Conservation (phyloP, 1,140 invertebrate genomes). For the Neodiprion pinetum region DNA sequence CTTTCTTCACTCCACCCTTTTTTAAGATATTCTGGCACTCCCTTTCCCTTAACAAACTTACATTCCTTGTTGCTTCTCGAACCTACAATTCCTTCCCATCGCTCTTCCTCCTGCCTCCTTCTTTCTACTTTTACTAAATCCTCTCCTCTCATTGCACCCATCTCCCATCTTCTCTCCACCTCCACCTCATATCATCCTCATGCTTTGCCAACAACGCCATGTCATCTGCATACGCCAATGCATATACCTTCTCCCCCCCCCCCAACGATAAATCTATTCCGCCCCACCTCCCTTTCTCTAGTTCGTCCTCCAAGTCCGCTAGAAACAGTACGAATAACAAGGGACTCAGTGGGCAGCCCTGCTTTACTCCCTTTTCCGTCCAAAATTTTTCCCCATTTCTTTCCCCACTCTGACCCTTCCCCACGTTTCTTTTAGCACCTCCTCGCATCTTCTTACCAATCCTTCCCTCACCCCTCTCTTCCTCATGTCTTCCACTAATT, state of each 20-base stretch:
- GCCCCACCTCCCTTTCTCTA: not conserved
- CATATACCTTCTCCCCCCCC: slow-evolving; percentile 18
- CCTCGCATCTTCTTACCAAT: too few species aligned
- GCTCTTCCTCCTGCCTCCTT: slow-evolving; percentile 14
- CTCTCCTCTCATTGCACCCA: not conserved
- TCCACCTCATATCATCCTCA: not conserved
- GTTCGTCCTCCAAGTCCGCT: too few species aligned
- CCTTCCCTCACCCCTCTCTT: too few species aligned
- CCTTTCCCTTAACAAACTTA: not conserved
- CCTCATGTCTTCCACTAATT: slow-evolving; percentile 7
- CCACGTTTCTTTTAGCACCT: too few species aligned
- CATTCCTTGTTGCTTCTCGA: slow-evolving; percentile 15
- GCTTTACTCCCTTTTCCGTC: too few species aligned
- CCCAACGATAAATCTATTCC: slow-evolving; percentile 6
- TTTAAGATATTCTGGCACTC: too few species aligned
- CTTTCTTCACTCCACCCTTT: too few species aligned
- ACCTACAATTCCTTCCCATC: slow-evolving; percentile 1
- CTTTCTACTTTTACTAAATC: slow-evolving; percentile 18
- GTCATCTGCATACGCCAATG: slow-evolving; percentile 6
- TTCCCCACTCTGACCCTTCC: too few species aligned
- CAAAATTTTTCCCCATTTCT: too few species aligned
- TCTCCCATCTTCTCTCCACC: too few species aligned
- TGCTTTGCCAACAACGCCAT: slow-evolving; percentile 1
- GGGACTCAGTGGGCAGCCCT: too few species aligned
- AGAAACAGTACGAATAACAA: too few species aligned